Conservation (phyloP, 2,888 invertebrate species). For the Plebejus argus region DNA sequence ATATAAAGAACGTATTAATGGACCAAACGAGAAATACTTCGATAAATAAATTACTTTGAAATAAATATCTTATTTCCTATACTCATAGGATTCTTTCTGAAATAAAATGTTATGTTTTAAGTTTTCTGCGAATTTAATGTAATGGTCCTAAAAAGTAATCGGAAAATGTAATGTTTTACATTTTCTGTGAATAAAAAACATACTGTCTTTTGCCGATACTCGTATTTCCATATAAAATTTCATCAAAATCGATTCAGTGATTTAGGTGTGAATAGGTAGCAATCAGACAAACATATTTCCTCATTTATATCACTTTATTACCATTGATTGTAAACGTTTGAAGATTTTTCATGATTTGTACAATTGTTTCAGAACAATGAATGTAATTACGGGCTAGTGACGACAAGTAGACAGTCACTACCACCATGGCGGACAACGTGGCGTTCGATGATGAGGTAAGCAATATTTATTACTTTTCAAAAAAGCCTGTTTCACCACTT, state of each 20-base stretch:
- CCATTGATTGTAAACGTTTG: neutral
- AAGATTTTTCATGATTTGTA: neutral
- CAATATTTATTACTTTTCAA: slow-evolving; percentile 25
- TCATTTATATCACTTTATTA: too few relatives aligned
- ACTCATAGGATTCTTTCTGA: neutral
- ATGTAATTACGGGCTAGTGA: slow-evolving; percentile 33
- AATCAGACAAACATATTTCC: too few relatives aligned
- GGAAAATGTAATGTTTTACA: neutral
- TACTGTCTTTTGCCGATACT: too few relatives aligned
- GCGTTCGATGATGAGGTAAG: slow-evolving; percentile 76
- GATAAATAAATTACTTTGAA: neutral
- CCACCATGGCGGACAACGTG: slow-evolving; percentile 71
- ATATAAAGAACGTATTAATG: neutral
- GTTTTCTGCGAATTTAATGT: neutral
- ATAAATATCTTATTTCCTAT: neutral
- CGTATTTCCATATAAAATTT: too few relatives aligned
- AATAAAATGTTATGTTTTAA: neutral
- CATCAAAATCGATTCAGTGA: too few relatives aligned
- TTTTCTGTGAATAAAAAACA: neutral
- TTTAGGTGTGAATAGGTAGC: too few relatives aligned
- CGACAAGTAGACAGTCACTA: slow-evolving; percentile 5
- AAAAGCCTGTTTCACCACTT: too few relatives aligned
- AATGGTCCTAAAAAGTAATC: too few relatives aligned
- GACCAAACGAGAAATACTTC: neutral
- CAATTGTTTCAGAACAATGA: slow-evolving; percentile 40